Conservation (phyloP, 2,888 invertebrate genomes). For the Carpatolechia fugitivella region DNA sequence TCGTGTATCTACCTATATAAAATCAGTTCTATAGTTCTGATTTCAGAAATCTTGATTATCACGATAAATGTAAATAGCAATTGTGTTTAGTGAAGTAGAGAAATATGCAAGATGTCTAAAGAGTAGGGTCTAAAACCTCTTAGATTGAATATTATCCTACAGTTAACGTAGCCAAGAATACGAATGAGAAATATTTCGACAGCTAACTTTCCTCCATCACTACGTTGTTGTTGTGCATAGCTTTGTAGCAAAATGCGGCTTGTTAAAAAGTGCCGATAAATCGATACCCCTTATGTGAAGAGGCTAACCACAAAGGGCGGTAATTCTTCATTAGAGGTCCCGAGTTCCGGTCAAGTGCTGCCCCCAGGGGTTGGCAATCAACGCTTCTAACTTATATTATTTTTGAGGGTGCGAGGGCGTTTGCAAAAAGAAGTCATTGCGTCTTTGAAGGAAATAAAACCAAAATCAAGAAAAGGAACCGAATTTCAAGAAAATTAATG, state of each 20-base stretch:
- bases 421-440: conserved; percentile 23
- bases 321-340: conserved; percentile 71
- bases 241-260: background rate
- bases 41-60: no score
- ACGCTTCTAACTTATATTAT: conserved; percentile 57
- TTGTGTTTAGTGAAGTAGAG: no score
- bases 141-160: no score
- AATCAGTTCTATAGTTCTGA: no score
- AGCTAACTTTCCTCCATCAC: background rate
- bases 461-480: no score
- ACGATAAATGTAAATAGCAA: no score
- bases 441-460: background rate
- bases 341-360: conserved; percentile 66
- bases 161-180: no score
- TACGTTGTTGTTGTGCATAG: background rate
- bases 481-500: no score
- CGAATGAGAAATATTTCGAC: background rate
- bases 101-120: no score
- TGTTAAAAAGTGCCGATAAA: conserved; percentile 32
- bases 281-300: conserved; percentile 32
- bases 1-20: background rate
- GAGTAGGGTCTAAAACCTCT: no score
- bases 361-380: conserved; percentile 67
- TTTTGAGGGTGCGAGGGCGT: conserved; percentile 43
- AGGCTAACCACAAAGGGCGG: conserved; percentile 52